A percentile compares a stretch with the other conserved stretches of the same genome.
Conservation (phyloP, 2,888 invertebrate species). For the Cerceris rybyensis region DNA sequence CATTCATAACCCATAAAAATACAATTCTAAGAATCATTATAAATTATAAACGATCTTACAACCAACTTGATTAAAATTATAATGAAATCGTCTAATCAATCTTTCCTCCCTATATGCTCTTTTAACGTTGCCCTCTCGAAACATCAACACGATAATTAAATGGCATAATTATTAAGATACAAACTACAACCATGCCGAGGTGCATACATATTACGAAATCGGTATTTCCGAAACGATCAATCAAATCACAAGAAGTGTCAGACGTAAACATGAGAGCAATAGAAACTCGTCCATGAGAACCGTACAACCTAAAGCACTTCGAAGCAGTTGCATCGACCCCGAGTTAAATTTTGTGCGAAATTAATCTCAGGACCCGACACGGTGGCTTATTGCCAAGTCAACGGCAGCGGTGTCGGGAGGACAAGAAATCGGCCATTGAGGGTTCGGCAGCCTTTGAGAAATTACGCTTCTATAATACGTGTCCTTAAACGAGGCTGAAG, state of each 20-base stretch:
- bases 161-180: no score
- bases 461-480: conserved; percentile 47
- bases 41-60: background rate
- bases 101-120: no score
- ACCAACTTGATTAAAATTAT: no score
- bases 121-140: no score
- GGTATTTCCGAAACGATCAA: no score
- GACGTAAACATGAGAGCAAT: conserved; percentile 17
- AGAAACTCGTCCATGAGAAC: conserved; percentile 18
- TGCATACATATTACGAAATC: no score
- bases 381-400: conserved; percentile 66
- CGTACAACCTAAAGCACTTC: conserved; percentile 29
- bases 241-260: background rate
- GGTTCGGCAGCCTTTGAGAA: conserved; percentile 61
- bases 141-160: no score
- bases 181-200: no score
- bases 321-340: conserved; percentile 41
- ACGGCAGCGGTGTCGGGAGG: conserved; percentile 56
- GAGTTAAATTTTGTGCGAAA: conserved; percentile 61
- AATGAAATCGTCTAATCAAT: no score
- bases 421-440: conserved; percentile 61
- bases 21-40: background rate
- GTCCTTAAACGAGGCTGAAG: conserved; percentile 39
- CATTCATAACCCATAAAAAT: background rate
- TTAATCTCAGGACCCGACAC: conserved; percentile 57